Percentiles rank a stretch among this genome's conserved stretches.
Conservation (phyloP, 2,797 vertebrate genomes). For the Enteromius argenteus region DNA sequence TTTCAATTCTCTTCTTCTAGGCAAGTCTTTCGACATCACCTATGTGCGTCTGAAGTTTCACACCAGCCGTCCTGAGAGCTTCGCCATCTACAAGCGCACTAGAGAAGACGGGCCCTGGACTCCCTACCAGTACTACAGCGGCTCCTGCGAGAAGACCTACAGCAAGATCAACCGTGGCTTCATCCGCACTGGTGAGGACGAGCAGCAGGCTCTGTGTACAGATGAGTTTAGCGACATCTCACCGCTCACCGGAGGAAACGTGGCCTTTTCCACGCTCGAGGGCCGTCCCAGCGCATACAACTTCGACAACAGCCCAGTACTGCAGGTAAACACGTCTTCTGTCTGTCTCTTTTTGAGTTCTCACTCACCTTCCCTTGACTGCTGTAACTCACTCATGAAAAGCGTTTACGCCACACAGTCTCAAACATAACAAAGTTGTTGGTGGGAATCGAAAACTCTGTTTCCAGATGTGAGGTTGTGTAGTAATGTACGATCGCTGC, state of each 20-base stretch:
- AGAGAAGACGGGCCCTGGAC: constrained; percentile 85
- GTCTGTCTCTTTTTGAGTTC: neutral
- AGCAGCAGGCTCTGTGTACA: constrained; percentile 94
- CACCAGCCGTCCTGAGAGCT: constrained; percentile 96
- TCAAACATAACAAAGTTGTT: constrained; percentile 5
- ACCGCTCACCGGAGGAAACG: constrained; percentile 93
- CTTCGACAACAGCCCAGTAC: constrained; percentile 93
- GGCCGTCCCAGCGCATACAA: constrained; percentile 95
- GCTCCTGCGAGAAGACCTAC: constrained; percentile 95
- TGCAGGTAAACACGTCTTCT: constrained; percentile 82
- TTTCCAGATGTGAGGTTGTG: constrained; percentile 31
- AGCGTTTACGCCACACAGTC: neutral
- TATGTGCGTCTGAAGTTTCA: constrained; percentile 97
- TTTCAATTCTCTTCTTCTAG: constrained; percentile 66
- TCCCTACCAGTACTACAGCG: constrained; percentile 97
- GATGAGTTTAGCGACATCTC: constrained; percentile 99
- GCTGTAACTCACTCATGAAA: neutral
- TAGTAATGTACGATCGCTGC: neutral
- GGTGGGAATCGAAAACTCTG: neutral
- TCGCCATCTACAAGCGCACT: constrained; percentile 92
- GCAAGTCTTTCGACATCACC: constrained; percentile 97
- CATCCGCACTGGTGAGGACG: constrained; percentile 91
- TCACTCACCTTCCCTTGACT: neutral
- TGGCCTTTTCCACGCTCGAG: constrained; percentile 96
- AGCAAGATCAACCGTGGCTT: constrained; percentile 84